Evolutionary conservation across 1,140 invertebrate species (phyloP), one percentile per base, ranked within the genome.

Genomic region (Amyelois transitella): DNA sequence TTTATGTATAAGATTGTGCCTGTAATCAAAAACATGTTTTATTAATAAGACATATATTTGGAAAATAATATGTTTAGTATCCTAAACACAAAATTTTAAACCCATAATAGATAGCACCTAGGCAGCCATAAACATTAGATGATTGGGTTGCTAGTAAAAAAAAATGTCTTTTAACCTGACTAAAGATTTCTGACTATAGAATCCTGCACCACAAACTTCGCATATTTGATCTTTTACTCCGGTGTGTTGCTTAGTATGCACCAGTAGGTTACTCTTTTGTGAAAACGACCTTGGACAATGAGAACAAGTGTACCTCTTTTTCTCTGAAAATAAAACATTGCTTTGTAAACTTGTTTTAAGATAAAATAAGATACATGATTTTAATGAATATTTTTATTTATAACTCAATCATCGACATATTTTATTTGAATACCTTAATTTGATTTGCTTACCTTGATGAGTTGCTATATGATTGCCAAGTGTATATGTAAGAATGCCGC

Each of bases 1-100:
- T 70, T 93, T 93, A 75, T 95, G 94, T 53, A 94, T 94, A 18
- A 95, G 84, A 69, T 91, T 91, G 77, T 96, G 94, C 28, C 88
- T 89, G 76, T 20, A 56, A 54, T 51, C 71, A 53, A 56, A 20
- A 12, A 20, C 20, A 48, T n/a, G n/a, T n/a, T n/a, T 38, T 10
- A 38, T 38, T 38, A n/a, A 20, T 5, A 20, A 21, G 12, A 48
- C 5, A 47, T 20, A 47, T 45, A 18, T 48, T 21, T 48, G n/a
- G n/a, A n/a, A n/a, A n/a, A n/a, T n/a, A n/a, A n/a, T n/a, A n/a
- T n/a, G n/a, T n/a, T n/a, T n/a, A n/a, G n/a, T n/a, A n/a, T n/a
- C n/a, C n/a, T n/a, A n/a, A n/a, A n/a, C n/a, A n/a, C n/a, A n/a
- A n/a, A n/a, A n/a, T n/a, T n/a, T n/a, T n/a, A n/a, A n/a, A n/a